A percentile compares a stretch with the other conserved stretches of the same genome.
phyloP scores from a whole-genome alignment of 2,113 vertebrate genomes.

The Synchiropus splendidus region DNA sequence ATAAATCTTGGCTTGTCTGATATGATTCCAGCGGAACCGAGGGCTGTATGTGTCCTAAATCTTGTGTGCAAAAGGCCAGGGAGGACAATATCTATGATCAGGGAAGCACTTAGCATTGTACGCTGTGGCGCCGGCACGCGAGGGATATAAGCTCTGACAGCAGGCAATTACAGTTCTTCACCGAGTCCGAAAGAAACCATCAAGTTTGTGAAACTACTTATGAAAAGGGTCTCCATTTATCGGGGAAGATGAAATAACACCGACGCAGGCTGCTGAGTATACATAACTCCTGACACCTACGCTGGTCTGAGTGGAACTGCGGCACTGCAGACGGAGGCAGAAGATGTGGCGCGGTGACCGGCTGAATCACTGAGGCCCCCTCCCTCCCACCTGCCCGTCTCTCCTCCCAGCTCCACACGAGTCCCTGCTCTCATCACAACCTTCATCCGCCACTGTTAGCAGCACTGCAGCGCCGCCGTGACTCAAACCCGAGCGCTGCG shows the following conservation, averaged over 20 bases:
- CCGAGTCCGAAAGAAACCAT: not conserved
- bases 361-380: conserved; percentile 37
- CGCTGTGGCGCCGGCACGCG: conserved; percentile 3
- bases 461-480: conserved; percentile 34
- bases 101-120: conserved; percentile 15
- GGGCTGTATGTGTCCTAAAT: conserved; percentile 57
- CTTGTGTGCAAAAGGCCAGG: conserved; percentile 37
- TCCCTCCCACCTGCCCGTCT: conserved; percentile 20
- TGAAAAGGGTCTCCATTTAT: conserved; percentile 9
- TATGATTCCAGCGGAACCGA: conserved; percentile 50
- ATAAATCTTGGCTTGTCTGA: conserved; percentile 64
- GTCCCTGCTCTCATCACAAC: conserved; percentile 58
- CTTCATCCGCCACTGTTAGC: conserved; percentile 51
- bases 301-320: conserved; percentile 19
- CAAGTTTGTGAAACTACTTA: too few species aligned
- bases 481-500: conserved; percentile 31
- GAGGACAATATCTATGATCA: conserved; percentile 38
- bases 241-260: conserved; percentile 27
- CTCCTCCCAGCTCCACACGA: conserved; percentile 45
- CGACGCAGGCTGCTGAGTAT: conserved; percentile 16
- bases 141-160: conserved; percentile 6
- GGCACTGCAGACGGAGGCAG: conserved; percentile 22
- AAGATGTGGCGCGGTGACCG: conserved; percentile 43
- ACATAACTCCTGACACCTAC: conserved; percentile 30
- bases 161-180: conserved; percentile 1